Evolutionary conservation across 2,888 invertebrate species (phyloP), one percentile per base, ranked within the genome.

Genomic region (Parnassius mnemosyne): DNA sequence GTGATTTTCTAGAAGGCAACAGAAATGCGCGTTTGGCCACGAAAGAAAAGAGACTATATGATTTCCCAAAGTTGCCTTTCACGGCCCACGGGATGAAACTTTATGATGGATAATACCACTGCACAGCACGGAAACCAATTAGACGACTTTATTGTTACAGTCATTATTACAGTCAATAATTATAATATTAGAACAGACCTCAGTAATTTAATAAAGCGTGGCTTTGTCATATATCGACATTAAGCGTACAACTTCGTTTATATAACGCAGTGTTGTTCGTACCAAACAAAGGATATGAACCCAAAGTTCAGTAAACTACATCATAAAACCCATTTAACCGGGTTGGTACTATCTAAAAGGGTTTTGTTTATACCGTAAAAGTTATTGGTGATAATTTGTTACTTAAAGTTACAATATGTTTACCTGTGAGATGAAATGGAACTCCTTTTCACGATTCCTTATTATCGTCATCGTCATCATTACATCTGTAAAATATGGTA

Each of bases 251-350:
- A 25, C 5, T 25, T 25, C 5, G 25, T 25, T 25, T 3, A 46
- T 12, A n/a, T n/a, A 7, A 9, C 1, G 3, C 12, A 46, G 46
- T 12, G 9, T 9, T 12, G 10, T 46, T 12, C 3, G 10, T 46
- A 9, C 10, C 10, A 25, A 51, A 54, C 54, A 54, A 54, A 54
- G 43, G 16, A 43, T 42, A 11, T 43, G 11, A 51, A 51, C 43
- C 3, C 42, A 7, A 11, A 54, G 16, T 16, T 16, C 10, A 10
- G 43, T 54, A 10, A 44, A 54, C 43, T 54, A 43, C 13, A 54
- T 43, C 13, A 43, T 54, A 42, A 16, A 16, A 43, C 43, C 10
- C 9, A 10, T 16, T 43, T 44, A 42, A 54, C 43, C 42, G 54
- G 11, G 54, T 34, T 10, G 43, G 10, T 43, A 43, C 12, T 42